A percentile compares a stretch with the other conserved stretches of the same genome.
These are phyloP conservation scores for Aphidius colemani DNA, from an alignment of 2,888 invertebrate genomes.

Conservation along the genomic window DNA sequence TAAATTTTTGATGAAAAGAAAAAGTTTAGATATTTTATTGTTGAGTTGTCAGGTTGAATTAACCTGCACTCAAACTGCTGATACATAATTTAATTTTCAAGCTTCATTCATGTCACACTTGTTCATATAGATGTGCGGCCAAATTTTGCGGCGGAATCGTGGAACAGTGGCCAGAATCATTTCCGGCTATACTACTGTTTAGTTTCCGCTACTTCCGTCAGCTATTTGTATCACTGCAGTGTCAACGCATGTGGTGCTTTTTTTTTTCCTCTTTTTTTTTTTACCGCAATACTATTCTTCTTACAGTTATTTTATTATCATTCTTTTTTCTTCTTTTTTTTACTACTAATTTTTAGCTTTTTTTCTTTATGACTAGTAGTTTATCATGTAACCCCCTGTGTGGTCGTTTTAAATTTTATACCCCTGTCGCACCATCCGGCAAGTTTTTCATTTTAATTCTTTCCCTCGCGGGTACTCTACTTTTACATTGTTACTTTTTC, in stretches of 20 bases:
- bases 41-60: no score
- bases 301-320: neutral
- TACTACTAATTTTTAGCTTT: constrained; percentile 29
- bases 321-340: constrained; percentile 10
- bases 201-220: constrained; percentile 53
- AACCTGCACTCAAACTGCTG: no score
- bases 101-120: neutral
- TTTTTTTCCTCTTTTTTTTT: neutral
- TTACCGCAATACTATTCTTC: no score
- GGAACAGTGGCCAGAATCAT: constrained; percentile 51
- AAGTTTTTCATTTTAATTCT: constrained; percentile 36
- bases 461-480: constrained; percentile 24
- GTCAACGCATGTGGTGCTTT: constrained; percentile 11
- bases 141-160: constrained; percentile 43
- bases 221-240: constrained; percentile 46
- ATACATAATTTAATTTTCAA: no score
- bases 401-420: constrained; percentile 26
- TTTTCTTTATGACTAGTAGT: neutral
- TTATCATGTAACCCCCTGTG: constrained; percentile 9
- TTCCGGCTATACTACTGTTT: constrained; percentile 52
- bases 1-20: no score
- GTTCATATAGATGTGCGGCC: neutral
- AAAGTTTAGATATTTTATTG: no score
- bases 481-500: constrained; percentile 18
- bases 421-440: constrained; percentile 30